phyloP scores from a whole-genome alignment of 2,888 invertebrate genomes.

The Aphodius sticticus region DNA sequence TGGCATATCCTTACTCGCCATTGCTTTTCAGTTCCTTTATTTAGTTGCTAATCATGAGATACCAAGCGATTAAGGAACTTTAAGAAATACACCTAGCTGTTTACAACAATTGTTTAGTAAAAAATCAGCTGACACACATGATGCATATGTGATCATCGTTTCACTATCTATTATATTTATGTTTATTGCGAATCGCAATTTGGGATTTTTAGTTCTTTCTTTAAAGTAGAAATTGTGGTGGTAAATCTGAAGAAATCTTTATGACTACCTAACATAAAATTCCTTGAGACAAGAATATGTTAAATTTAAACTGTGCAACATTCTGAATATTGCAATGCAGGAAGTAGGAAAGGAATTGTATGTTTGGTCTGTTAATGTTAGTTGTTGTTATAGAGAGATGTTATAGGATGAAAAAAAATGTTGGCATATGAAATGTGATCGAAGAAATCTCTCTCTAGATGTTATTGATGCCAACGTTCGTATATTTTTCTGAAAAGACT shows the following conservation, averaged over 20 bases:
- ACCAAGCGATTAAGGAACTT: constrained; percentile 35
- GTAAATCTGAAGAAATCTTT: too few relatives aligned
- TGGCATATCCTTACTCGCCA: constrained; percentile 72
- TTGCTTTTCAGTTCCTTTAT: constrained; percentile 70
- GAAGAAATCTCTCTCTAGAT: background rate
- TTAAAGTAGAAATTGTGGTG: too few relatives aligned
- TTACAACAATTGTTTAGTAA: constrained; percentile 7
- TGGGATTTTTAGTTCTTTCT: too few relatives aligned
- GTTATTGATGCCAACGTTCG: background rate
- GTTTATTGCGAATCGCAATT: too few relatives aligned
- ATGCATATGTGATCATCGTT: too few relatives aligned
- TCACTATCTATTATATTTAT: too few relatives aligned
- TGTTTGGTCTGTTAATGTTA: background rate
- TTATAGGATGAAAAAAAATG: background rate
- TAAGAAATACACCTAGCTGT: background rate
- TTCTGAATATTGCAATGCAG: too few relatives aligned
- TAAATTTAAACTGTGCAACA: too few relatives aligned
- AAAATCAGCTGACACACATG: background rate
- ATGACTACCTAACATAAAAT: too few relatives aligned
- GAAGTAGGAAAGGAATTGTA: too few relatives aligned
- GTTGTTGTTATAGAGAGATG: background rate
- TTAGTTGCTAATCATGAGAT: constrained; percentile 66
- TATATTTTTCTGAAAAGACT: constrained; percentile 11
- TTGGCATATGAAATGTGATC: too few relatives aligned
- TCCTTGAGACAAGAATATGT: too few relatives aligned